Base-by-base conservation (phyloP, 2,113 vertebrate species). In the Stigmatopora nigra region DNA sequence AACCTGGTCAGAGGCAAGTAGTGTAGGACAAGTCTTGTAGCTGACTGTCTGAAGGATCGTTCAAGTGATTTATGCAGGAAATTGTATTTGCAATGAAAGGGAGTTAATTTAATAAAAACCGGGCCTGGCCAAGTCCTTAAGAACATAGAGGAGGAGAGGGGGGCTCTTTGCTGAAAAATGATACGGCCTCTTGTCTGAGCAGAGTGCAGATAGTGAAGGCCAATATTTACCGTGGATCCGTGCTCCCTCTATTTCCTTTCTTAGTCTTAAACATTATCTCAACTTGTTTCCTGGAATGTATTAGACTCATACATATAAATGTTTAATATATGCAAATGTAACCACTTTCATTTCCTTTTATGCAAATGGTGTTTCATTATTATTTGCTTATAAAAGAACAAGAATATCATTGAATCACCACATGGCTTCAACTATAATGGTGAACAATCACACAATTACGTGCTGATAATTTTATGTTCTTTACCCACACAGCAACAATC, bases 31-130 rank as follows among this genome's bases (percentile, higher is more conserved):
- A 84, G 82, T 83, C 79, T 78, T 73, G 75, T 69, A 81, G 74
- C 80, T 88, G 87, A 89, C 84, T 85, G 86, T 80, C 83, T 82
- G 81, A 87, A 73, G 87, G 84, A 89, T 90, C 84, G 87, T 90
- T 88, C 89, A 78, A 86, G 83, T 89, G 87, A 90, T 91, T 90
- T 88, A 90, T 90, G 79, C 82, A 88, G 87, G 85, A 87, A 88
- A 89, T 87, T 88, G 88, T 85, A 85, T 89, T 88, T 89, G 85
- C 71, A 66, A 87, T 86, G 83, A 82, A 87, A 82, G 82, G 73
- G 81, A 89, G 88, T 88, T 87, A 89, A 89, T 88, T 88, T 87
- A 89, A 90, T 89, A 88, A 89, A 31, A 86, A 77, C 84, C 76
- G 79, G 84, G 84, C 81, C 87, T 84, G 86, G 84, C 67, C 68